Base-by-base conservation (phyloP, 2,888 invertebrate genomes). In the Amaurobius ferox region DNA sequence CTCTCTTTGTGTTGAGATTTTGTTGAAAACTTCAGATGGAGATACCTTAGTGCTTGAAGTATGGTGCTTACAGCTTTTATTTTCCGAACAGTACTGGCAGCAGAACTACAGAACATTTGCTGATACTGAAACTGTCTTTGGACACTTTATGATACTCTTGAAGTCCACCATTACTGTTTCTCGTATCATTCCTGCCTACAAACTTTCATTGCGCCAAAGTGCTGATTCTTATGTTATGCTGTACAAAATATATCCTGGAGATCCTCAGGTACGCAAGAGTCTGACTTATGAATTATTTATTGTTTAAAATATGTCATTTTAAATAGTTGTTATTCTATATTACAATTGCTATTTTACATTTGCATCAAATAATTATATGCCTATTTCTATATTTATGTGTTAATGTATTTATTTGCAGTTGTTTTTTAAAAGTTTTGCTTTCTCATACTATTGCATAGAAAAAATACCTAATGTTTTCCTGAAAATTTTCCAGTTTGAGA, bases 131-230 rank as follows among this genome's bases (percentile, higher is more conserved):
- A 48, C 74, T 1, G 62, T 98, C 0, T 98, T 98, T 91, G 97
- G 96, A 91, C 94, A 97, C 88, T 96, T 99, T 96, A 95, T 96
- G 87, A 94, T 96, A 76, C 93, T 98, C 91, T 92, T 98, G 2
- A 98, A 98, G 91, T 97, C 98, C 0, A 93, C 98, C 71, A 93
- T 98, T 68, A 95, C 96, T 35, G 95, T 98, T 44, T 96, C 97
- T 29, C 94, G 98, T 91, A 95, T 96, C 87, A 96, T 96, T 55
- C 98, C 98, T 5, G 97, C 97, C n/a, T 98, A 98, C 90, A 96
- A 97, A 92, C 92, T 98, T 87, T 96, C 97, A 16, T 70, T 72
- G 9, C 93, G 97, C 86, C 98, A 98, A 91, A 95, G 95, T 73
- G 94, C 95, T 11, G 97, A 98, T 89, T 95, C 97, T 1, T 98